Base-by-base conservation (phyloP, 2,113 vertebrate species). In the Prunella himalayana region DNA sequence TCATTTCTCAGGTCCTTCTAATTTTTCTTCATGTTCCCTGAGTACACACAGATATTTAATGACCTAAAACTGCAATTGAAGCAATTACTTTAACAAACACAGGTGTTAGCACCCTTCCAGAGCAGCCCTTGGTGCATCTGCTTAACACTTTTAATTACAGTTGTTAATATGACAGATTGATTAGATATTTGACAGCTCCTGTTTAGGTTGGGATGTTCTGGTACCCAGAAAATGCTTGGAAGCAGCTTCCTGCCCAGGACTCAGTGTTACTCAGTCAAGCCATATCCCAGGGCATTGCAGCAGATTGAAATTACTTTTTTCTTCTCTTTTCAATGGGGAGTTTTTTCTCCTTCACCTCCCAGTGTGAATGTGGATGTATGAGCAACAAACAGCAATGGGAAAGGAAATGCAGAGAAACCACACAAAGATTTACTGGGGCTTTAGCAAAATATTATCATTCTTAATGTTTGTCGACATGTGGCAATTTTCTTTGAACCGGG, bases 401-500 rank as follows among this genome's bases (percentile, higher is more conserved):
- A 96, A 97, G 96, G 95, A 97, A 97, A 97, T 96, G 95, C 96
- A 92, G 82, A 82, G 92, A 97, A 97, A 93, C 95, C 95, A 96
- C 95, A 95, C 87, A 73, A 97, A 28, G 35, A 95, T 96, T 96
- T 96, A 94, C 95, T 91, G 94, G 79, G 82, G 92, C 77, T 96
- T 95, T 97, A 97, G 91, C 82, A 97, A 97, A 97, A 96, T 92
- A 97, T 97, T 96, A 96, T 97, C 95, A 81, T 97, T 97, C 94
- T 94, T 95, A 91, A 96, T 95, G 96, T 97, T 97, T 97, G 95
- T 95, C 63, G 30, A 96, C 95, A 94, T 97, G 94, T 94, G 92
- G 95, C 95, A 91, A 94, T 97, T 95, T 88, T 93, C 96, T 97
- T 96, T 97, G 97, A 97, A 97, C 94, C 10, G 12, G 72, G 95